phyloP scores from a whole-genome alignment of 1,140 invertebrate species.

The Centruroides vittatus region DNA sequence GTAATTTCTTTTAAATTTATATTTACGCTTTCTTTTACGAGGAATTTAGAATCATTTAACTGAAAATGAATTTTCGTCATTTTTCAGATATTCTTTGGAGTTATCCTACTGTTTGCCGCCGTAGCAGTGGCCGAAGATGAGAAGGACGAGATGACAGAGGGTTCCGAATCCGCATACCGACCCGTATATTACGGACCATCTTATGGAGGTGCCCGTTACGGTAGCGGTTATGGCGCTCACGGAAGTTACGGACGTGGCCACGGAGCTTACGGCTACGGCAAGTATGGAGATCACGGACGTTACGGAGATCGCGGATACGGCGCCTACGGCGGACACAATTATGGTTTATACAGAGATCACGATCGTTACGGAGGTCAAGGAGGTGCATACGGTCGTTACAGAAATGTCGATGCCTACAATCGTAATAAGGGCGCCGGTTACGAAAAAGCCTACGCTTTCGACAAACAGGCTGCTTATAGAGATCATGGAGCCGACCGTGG shows the following conservation, averaged over 20 bases:
- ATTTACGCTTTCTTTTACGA: too few species aligned
- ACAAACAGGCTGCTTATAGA: constrained; percentile 11
- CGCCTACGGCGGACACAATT: background rate
- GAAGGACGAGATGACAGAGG: too few species aligned
- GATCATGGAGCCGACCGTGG: background rate
- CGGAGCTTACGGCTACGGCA: background rate
- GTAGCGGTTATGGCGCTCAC: background rate
- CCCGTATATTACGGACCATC: too few species aligned
- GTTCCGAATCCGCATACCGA: too few species aligned
- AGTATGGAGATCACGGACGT: background rate
- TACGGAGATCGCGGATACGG: background rate
- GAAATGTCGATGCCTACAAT: background rate
- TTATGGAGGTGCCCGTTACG: too few species aligned
- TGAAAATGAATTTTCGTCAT: too few species aligned
- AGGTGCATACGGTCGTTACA: background rate
- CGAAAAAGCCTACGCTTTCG: constrained; percentile 17
- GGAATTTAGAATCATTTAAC: too few species aligned
- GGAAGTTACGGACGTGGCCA: background rate
- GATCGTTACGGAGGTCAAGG: background rate
- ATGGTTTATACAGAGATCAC: background rate
- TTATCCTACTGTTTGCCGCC: too few species aligned
- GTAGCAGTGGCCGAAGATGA: too few species aligned
- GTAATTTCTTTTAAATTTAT: too few species aligned
- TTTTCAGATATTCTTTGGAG: too few species aligned
- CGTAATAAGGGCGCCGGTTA: constrained; percentile 16